phyloP scores from a whole-genome alignment of 2,797 vertebrate genomes.

The Lycodopsis pacificus region DNA sequence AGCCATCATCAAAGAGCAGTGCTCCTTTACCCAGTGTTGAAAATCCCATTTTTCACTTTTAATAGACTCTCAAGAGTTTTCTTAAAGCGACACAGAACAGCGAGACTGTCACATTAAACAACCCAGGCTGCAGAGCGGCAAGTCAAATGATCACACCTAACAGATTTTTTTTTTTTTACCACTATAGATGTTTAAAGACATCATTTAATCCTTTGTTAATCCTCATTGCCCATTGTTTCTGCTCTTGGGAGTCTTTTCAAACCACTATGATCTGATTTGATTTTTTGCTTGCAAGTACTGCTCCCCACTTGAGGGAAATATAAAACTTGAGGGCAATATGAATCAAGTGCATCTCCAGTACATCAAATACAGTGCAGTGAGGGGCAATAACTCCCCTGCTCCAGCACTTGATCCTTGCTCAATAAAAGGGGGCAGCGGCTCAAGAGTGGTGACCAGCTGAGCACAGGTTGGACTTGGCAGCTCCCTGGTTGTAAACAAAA shows the following conservation, averaged over 20 bases:
- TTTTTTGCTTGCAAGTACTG: slow-evolving; percentile 31
- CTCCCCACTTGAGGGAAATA: slow-evolving; percentile 41
- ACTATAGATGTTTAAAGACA: slow-evolving; percentile 8
- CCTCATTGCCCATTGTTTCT: background rate
- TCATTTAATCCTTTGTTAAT: slow-evolving; percentile 13
- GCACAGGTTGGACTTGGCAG: slow-evolving; percentile 6
- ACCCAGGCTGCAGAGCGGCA: background rate
- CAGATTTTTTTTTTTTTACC: slow-evolving; percentile 13
- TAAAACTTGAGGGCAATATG: slow-evolving; percentile 45
- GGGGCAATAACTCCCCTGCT: slow-evolving; percentile 46
- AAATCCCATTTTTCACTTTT: slow-evolving; percentile 41
- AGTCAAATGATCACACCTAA: slow-evolving; percentile 8
- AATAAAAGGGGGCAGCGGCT: slow-evolving; percentile 42
- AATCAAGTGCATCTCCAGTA: slow-evolving; percentile 49
- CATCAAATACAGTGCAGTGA: slow-evolving; percentile 55
- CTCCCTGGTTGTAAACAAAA: slow-evolving; percentile 13
- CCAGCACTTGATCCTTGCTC: slow-evolving; percentile 50
- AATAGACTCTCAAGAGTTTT: slow-evolving; percentile 40
- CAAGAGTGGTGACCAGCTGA: slow-evolving; percentile 27
- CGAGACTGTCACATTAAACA: slow-evolving; percentile 27
- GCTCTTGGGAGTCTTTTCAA: slow-evolving; percentile 23
- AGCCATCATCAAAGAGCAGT: slow-evolving; percentile 26
- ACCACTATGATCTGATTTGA: slow-evolving; percentile 38
- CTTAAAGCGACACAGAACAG: slow-evolving; percentile 16
- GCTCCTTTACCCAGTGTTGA: slow-evolving; percentile 21